Conservation (phyloP, 2,797 vertebrate genomes). For the Danionella dracula region DNA sequence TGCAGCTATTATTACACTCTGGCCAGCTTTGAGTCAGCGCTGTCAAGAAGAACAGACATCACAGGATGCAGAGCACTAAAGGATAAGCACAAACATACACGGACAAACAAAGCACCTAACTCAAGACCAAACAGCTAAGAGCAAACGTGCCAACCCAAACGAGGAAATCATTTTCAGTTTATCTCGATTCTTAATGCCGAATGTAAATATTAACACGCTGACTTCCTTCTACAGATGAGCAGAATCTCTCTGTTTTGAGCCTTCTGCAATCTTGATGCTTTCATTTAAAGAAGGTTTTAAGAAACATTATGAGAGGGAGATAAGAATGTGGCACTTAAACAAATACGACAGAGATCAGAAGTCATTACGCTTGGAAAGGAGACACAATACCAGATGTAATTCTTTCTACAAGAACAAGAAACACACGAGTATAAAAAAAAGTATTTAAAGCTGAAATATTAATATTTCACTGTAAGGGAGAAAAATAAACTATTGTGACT, state of each 20-base stretch:
- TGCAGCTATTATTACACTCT: background rate
- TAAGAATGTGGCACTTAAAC: background rate
- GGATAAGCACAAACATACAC: background rate
- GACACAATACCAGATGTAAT: background rate
- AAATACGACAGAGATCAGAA: too few relatives aligned
- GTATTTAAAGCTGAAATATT: too few relatives aligned
- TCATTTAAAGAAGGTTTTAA: background rate
- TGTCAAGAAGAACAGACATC: background rate
- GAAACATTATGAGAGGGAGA: background rate
- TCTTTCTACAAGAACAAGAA: too few relatives aligned
- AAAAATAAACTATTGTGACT: too few relatives aligned
- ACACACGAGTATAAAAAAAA: too few relatives aligned
- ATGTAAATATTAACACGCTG: conserved; percentile 13
- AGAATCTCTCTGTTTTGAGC: background rate
- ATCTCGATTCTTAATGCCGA: conserved; percentile 5
- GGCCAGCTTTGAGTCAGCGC: conserved; percentile 16
- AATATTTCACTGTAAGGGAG: too few relatives aligned
- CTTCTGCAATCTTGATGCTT: background rate
- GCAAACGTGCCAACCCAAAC: conserved; percentile 1
- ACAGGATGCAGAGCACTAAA: background rate
- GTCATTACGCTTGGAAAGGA: background rate
- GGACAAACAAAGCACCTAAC: background rate
- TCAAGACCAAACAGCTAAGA: background rate
- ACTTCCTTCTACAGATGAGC: background rate
- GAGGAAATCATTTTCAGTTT: background rate